These are phyloP conservation scores for Leucophora obtusa DNA, from an alignment of 2,888 invertebrate species.

Conservation along the genomic window DNA sequence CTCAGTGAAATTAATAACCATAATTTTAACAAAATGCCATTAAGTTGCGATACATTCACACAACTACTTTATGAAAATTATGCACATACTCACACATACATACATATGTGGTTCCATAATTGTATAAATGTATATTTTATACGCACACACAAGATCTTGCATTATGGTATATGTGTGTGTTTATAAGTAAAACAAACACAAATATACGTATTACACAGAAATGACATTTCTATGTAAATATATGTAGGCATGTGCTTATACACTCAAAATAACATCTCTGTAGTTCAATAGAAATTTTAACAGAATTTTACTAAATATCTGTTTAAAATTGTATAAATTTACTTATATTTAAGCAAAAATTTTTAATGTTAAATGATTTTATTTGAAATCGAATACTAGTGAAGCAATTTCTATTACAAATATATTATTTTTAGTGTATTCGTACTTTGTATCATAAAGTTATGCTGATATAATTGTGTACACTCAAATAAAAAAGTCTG, in stretches of 20 bases:
- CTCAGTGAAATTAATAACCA: slow-evolving; percentile 53
- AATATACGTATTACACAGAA: slow-evolving; percentile 8
- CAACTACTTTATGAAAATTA: background rate
- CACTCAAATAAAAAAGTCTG: too few relatives aligned
- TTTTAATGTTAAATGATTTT: too few relatives aligned
- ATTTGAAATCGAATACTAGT: too few relatives aligned
- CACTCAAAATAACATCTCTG: too few relatives aligned
- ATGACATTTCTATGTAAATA: slow-evolving; percentile 17
- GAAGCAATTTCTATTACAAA: too few relatives aligned
- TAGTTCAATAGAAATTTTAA: too few relatives aligned
- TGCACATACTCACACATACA: background rate
- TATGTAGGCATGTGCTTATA: background rate
- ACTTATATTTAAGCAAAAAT: too few relatives aligned
- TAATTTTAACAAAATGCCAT: slow-evolving; percentile 55
- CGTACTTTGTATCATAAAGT: too few relatives aligned
- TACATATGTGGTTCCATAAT: background rate
- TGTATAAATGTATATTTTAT: background rate
- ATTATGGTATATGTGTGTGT: background rate
- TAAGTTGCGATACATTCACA: slow-evolving; percentile 14
- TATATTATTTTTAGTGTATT: background rate
- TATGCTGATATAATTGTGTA: background rate
- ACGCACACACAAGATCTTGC: background rate
- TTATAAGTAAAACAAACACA: slow-evolving; percentile 12
- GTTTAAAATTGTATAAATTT: too few relatives aligned
- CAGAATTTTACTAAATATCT: too few relatives aligned